Evolutionary conservation across 92 coral and sea anemone genomes (phyloP).

Genomic region (Epizoanthus rinbou): DNA sequence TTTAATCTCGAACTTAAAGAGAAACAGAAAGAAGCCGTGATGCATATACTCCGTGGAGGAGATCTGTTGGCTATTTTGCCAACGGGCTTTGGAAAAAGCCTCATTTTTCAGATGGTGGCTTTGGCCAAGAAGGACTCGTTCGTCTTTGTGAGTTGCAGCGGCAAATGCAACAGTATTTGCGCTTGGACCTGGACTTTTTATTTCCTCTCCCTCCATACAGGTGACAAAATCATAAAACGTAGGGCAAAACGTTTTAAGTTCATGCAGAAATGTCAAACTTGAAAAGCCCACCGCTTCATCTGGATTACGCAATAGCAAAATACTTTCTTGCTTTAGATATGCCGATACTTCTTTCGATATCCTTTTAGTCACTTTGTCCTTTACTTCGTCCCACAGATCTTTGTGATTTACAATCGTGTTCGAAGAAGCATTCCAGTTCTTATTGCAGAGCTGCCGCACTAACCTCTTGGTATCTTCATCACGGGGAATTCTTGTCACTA

Average conservation of each 20-base stretch:
- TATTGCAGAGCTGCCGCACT: constrained; percentile 38
- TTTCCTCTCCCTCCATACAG: background rate
- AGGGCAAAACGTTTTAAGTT: constrained; percentile 18
- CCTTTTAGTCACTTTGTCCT: constrained; percentile 19
- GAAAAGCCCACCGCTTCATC: constrained; percentile 37
- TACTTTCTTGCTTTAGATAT: constrained; percentile 32
- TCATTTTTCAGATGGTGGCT: no score
- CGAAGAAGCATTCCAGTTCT: constrained; percentile 57
- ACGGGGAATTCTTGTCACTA: constrained; percentile 48
- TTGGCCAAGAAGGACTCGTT: no score
- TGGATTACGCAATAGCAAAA: constrained; percentile 15
- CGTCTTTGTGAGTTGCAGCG: constrained; percentile 12
- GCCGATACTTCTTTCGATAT: constrained; percentile 3
- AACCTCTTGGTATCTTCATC: constrained; percentile 45
- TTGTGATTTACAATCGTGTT: constrained; percentile 31
- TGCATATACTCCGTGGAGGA: no score
- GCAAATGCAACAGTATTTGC: constrained; percentile 20
- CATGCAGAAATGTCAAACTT: constrained; percentile 27
- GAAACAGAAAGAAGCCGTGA: no score
- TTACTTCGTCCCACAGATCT: constrained; percentile 27
- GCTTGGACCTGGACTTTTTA: background rate
- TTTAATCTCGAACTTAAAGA: no score
- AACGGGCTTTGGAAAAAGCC: no score
- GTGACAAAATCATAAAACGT: constrained; percentile 3
- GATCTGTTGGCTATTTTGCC: no score